Evolutionary conservation across 2,113 vertebrate genomes (phyloP).

Genomic region (Aptenodytes patagonicus): DNA sequence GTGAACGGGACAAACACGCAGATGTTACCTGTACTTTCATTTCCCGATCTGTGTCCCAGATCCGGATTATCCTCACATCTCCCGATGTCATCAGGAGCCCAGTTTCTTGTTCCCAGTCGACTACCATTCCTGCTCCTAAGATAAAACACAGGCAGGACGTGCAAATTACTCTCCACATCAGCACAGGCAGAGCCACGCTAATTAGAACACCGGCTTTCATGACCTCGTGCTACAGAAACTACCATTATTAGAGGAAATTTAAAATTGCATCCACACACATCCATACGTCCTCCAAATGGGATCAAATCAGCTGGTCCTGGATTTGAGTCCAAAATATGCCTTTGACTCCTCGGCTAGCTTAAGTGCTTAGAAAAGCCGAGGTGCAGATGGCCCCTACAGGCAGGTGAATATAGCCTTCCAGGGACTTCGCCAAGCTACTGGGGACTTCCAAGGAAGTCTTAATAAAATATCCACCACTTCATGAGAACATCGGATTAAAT

Average conservation of each 20-base stretch:
- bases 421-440: background rate
- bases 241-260: accelerated
- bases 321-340: accelerated
- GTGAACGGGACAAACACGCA: accelerated
- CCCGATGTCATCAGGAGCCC: conserved; percentile 96
- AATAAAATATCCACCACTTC: background rate
- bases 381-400: accelerated
- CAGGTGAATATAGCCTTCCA: background rate
- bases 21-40: conserved; percentile 92
- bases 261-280: background rate
- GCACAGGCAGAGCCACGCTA: background rate
- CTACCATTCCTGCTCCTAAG: conserved; percentile 94
- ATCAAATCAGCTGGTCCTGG: background rate
- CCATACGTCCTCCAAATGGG: background rate
- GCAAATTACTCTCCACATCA: background rate
- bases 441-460: background rate
- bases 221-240: background rate
- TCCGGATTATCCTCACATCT: conserved; percentile 91
- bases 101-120: conserved; percentile 98
- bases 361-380: background rate
- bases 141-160: background rate
- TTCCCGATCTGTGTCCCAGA: conserved; percentile 97
- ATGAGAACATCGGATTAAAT: accelerated
- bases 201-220: background rate
- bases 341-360: background rate